phyloP scores from a whole-genome alignment of 2,113 vertebrate species.

The Pluvianellus socialis region DNA sequence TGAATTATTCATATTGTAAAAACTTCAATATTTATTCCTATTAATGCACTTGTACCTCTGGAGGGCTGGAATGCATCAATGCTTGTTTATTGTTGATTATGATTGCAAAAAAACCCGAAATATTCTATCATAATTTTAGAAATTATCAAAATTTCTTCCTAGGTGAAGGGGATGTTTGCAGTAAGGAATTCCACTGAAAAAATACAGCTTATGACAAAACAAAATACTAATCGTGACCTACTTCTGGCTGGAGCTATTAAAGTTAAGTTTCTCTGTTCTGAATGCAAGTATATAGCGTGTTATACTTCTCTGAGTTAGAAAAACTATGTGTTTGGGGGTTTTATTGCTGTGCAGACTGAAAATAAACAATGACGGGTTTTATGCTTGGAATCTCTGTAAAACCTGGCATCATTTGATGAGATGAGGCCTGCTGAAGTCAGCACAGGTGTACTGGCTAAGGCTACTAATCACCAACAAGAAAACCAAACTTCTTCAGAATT shows the following conservation, averaged over 20 bases:
- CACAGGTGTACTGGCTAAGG: neutral
- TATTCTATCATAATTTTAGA: neutral
- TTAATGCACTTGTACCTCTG: slow-evolving; percentile 7
- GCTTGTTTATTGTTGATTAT: neutral
- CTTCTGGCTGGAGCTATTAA: neutral
- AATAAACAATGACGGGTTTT: neutral
- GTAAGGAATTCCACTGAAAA: neutral
- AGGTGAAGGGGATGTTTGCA: neutral
- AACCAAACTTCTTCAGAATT: neutral
- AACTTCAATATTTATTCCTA: slow-evolving; percentile 34
- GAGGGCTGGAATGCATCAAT: slow-evolving; percentile 8
- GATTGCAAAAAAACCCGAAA: neutral
- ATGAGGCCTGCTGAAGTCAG: neutral
- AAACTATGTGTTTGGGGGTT: rapidly evolving
- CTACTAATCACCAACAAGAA: neutral
- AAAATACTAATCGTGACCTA: neutral
- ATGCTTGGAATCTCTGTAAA: neutral
- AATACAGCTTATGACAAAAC: neutral
- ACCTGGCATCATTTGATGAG: neutral
- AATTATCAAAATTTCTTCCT: neutral
- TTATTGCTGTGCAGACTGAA: neutral
- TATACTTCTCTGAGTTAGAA: neutral
- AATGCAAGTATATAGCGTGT: neutral
- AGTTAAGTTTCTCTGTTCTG: neutral
- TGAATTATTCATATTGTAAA: slow-evolving; percentile 39